phyloP scores from a whole-genome alignment of 2,888 invertebrate species.

The Eutolmus rufibarbis region DNA sequence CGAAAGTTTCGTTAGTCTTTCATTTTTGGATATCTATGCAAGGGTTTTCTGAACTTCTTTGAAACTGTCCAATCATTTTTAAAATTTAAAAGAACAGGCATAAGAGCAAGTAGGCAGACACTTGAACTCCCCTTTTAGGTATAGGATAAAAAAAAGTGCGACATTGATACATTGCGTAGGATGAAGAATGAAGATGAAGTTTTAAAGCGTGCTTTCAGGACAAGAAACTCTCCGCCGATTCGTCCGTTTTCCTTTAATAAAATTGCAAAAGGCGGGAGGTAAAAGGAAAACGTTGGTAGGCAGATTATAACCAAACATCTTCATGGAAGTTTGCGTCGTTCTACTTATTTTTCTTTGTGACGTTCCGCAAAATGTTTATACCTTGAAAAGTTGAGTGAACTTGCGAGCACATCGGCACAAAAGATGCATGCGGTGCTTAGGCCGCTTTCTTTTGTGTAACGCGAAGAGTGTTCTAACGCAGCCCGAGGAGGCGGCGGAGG shows the following conservation, averaged over 20 bases:
- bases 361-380: not conserved
- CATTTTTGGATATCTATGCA: too few species aligned
- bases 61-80: too few species aligned
- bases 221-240: not conserved
- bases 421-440: not conserved
- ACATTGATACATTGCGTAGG: not conserved
- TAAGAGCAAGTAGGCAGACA: too few species aligned
- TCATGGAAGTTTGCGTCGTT: not conserved
- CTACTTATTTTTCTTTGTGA: not conserved
- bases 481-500: not conserved
- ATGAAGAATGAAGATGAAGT: not conserved
- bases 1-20: too few species aligned
- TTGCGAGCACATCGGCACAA: not conserved
- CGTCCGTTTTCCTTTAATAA: not conserved
- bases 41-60: too few species aligned
- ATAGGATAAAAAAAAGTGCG: not conserved
- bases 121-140: too few species aligned
- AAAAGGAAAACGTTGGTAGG: not conserved
- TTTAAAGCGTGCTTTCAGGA: not conserved
- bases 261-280: not conserved
- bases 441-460: not conserved
- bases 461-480: not conserved
- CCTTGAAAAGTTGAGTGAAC: constrained; percentile 16
- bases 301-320: not conserved
- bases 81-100: too few species aligned